Percentiles rank a stretch among this genome's conserved stretches.
Conservation (phyloP, 2,797 vertebrate genomes). For the Halcyon chelicuti region DNA sequence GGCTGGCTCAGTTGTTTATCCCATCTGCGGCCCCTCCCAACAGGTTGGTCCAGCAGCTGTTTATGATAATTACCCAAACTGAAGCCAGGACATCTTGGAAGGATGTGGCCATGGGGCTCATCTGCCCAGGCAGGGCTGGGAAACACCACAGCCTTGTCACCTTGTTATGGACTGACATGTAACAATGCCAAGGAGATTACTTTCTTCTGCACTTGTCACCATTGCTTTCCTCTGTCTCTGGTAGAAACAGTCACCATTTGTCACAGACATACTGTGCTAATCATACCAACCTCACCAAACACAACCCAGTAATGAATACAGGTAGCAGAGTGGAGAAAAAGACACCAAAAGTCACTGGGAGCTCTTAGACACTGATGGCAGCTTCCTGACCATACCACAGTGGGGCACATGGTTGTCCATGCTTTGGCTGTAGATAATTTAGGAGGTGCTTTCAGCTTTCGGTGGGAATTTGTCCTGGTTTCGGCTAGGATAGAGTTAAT, state of each 20-base stretch:
- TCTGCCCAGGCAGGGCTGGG: neutral
- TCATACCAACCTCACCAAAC: neutral
- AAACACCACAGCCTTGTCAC: neutral
- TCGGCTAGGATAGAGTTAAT: neutral
- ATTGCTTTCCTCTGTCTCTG: neutral
- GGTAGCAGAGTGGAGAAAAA: neutral
- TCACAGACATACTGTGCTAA: neutral
- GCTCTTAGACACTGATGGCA: neutral
- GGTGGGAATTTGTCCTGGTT: neutral
- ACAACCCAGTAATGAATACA: neutral
- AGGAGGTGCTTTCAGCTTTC: neutral
- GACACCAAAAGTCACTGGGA: neutral
- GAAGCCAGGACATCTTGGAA: neutral
- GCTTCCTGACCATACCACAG: accelerated
- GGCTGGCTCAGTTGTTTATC: too few relatives aligned
- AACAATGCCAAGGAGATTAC: accelerated
- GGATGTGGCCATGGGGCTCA: neutral
- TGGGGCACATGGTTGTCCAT: neutral
- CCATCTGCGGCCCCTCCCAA: too few relatives aligned
- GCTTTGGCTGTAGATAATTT: neutral
- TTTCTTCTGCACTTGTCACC: neutral
- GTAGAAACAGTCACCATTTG: neutral
- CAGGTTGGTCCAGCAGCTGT: too few relatives aligned
- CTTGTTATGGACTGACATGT: accelerated
- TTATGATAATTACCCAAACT: too few relatives aligned